Conservation (phyloP, 2,797 vertebrate genomes). For the Glossophaga mutica region DNA sequence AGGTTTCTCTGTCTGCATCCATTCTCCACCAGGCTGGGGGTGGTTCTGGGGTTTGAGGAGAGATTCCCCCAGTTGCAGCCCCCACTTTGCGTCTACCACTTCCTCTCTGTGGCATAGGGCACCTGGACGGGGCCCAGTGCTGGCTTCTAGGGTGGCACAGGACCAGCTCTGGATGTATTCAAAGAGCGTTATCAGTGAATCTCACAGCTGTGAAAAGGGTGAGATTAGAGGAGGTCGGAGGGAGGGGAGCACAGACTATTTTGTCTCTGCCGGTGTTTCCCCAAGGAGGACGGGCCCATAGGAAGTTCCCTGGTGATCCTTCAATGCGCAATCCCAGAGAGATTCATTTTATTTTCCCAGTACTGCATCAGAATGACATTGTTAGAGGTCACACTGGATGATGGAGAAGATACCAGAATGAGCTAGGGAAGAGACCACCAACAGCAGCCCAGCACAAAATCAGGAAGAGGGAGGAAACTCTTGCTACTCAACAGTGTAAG, state of each 20-base stretch:
- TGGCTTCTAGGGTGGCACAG: conserved; percentile 3
- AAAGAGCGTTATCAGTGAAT: conserved; percentile 61
- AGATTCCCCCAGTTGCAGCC: conserved; percentile 24
- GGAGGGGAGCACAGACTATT: background rate
- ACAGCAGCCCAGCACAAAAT: background rate
- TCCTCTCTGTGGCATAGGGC: conserved; percentile 66
- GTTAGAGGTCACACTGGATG: background rate
- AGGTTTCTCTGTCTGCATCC: background rate
- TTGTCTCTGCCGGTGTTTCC: conserved; percentile 22
- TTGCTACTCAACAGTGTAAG: background rate
- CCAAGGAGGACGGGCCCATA: background rate
- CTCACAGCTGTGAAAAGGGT: conserved; percentile 57
- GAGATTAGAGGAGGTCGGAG: background rate
- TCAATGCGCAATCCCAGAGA: background rate
- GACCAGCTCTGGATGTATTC: conserved; percentile 51
- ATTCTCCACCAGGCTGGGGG: background rate
- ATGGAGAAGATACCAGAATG: background rate
- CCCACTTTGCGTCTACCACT: conserved; percentile 62
- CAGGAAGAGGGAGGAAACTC: background rate
- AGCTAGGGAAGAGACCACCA: background rate
- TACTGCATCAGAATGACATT: background rate
- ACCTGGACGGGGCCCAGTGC: conserved; percentile 56
- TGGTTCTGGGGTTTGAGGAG: background rate
- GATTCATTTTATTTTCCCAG: background rate
- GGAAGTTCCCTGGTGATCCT: background rate